These are phyloP conservation scores for Trissolcus basalis DNA, from an alignment of 1,140 invertebrate genomes.

Conservation along the genomic window DNA sequence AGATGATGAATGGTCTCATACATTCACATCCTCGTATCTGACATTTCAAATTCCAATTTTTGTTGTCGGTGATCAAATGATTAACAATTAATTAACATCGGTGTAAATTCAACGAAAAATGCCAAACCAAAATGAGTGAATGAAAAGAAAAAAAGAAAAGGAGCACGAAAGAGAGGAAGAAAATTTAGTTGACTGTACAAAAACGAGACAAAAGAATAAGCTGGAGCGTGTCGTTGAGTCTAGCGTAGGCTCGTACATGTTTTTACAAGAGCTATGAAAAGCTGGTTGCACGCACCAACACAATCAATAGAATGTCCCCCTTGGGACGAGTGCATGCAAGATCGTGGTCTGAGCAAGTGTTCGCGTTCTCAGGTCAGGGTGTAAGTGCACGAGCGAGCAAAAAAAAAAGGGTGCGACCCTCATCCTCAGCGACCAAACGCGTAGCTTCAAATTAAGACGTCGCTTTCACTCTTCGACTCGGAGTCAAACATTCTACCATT, in stretches of 20 bases:
- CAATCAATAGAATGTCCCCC: conserved; percentile 44
- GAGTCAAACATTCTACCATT: neutral
- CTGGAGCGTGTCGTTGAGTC: conserved; percentile 16
- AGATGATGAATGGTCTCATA: too few species aligned
- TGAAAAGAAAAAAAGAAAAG: too few species aligned
- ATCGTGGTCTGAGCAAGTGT: conserved; percentile 40
- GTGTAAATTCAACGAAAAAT: too few species aligned
- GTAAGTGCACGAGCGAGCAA: conserved; percentile 25
- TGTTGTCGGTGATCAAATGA: too few species aligned
- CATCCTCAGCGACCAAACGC: conserved; percentile 50
- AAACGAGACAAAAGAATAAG: conserved; percentile 22
- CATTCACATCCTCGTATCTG: too few species aligned
- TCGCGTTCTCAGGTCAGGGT: conserved; percentile 39
- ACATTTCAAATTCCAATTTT: too few species aligned
- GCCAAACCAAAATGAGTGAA: too few species aligned
- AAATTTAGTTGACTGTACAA: neutral
- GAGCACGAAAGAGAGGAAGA: too few species aligned
- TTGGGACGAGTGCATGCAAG: conserved; percentile 26
- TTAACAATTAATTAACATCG: too few species aligned
- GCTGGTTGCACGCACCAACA: conserved; percentile 24
- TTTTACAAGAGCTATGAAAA: conserved; percentile 49
- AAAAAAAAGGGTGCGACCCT: conserved; percentile 52
- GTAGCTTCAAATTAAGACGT: neutral
- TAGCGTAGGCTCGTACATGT: conserved; percentile 20
- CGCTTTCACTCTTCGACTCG: conserved; percentile 4